These are phyloP conservation scores for Calypte anna DNA, from an alignment of 2,113 vertebrate species.

Conservation along the genomic window DNA sequence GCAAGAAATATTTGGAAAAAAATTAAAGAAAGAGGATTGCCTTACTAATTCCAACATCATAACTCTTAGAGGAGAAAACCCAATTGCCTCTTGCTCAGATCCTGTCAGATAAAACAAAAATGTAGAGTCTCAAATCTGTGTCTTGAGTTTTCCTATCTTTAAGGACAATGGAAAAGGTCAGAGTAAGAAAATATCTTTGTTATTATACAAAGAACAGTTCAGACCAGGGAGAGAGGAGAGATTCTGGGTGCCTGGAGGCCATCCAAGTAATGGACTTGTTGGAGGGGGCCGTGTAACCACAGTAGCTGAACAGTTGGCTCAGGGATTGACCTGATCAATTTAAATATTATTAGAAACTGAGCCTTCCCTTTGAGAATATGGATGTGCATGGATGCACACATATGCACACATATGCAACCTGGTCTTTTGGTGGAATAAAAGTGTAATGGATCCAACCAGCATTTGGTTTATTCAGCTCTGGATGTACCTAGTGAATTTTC, in stretches of 20 bases:
- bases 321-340: not conserved
- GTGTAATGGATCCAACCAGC: not conserved
- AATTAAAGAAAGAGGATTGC: not conserved
- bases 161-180: not conserved
- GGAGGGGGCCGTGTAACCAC: not conserved
- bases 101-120: not conserved
- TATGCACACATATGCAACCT: not conserved
- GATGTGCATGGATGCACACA: not conserved
- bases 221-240: not conserved
- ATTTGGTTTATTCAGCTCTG: not conserved
- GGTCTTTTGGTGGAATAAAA: not conserved
- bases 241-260: not conserved
- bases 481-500: not conserved
- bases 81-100: not conserved
- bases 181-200: not conserved
- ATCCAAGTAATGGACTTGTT: not conserved
- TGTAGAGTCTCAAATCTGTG: not conserved
- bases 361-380: not conserved
- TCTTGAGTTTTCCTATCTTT: not conserved
- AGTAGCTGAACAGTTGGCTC: not conserved
- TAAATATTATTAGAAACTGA: not conserved
- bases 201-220: not conserved
- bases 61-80: not conserved
- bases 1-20: not conserved
- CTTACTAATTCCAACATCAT: not conserved